Evolutionary conservation across 2,113 vertebrate species (phyloP).

Genomic region (Sisor rabdophorus): DNA sequence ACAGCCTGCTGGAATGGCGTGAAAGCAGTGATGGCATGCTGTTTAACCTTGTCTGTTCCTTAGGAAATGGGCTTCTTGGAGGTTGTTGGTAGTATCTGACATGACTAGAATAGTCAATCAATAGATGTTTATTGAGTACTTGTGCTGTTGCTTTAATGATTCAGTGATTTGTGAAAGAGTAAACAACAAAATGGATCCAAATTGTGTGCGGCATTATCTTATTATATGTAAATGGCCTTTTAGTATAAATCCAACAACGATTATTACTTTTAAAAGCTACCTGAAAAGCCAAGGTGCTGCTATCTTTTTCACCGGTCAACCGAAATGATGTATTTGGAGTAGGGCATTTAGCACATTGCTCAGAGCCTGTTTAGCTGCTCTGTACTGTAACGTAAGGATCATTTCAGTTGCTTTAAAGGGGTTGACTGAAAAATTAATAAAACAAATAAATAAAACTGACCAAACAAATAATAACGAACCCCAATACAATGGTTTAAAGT

Average conservation of each 20-base stretch:
- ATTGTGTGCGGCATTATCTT: not conserved
- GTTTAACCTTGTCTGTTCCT: not conserved
- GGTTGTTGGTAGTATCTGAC: not conserved
- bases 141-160: not conserved
- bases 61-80: not conserved
- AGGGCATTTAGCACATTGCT: not conserved
- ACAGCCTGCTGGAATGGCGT: slow-evolving; percentile 8
- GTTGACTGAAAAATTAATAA: not conserved
- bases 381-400: not conserved
- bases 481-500: not conserved
- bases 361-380: not conserved
- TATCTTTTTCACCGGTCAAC: not conserved
- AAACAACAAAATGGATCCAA: not conserved
- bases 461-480: not conserved
- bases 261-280: not conserved
- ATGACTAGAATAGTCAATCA: not conserved
- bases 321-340: not conserved
- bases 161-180: not conserved
- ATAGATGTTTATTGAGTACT: not conserved
- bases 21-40: not conserved
- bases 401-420: not conserved
- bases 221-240: not conserved
- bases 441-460: not conserved
- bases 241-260: not conserved
- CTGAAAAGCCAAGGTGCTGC: not conserved